A percentile compares a stretch with the other conserved stretches of the same genome.
phyloP scores from a whole-genome alignment of 2,113 vertebrate species.

The Hydrochoerus hydrochaeris region DNA sequence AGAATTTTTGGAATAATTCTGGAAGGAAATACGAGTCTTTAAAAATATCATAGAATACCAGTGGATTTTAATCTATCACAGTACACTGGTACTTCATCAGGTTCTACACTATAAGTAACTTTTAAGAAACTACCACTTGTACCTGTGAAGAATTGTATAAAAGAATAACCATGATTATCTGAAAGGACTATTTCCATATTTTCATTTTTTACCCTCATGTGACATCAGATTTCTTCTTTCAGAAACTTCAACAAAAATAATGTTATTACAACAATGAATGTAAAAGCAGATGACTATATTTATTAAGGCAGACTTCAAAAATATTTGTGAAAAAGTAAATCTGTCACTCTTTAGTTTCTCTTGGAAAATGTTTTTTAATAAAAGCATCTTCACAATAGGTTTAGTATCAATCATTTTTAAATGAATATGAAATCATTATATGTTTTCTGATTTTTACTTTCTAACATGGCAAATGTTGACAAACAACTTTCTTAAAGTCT shows the following conservation, averaged over 20 bases:
- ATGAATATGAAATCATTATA: neutral
- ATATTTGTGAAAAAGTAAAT: constrained; percentile 30
- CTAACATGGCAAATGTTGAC: neutral
- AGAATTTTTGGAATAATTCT: constrained; percentile 44
- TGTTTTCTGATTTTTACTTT: constrained; percentile 31
- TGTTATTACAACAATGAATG: neutral
- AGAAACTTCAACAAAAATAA: constrained; percentile 3
- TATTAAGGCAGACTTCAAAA: neutral
- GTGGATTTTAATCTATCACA: constrained; percentile 41
- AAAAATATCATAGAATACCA: neutral
- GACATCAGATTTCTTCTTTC: neutral
- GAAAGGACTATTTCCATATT: neutral
- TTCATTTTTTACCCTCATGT: neutral
- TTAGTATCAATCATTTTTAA: neutral
- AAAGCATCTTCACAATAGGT: constrained; percentile 36
- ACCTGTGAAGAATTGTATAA: neutral
- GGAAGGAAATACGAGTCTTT: neutral
- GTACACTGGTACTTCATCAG: neutral
- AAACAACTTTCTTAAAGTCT: neutral
- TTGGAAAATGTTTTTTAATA: neutral
- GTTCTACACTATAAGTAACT: neutral
- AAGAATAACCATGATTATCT: neutral
- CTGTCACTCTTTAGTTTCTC: neutral
- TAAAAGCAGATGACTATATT: neutral
- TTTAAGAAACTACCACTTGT: constrained; percentile 24